A percentile compares a stretch with the other conserved stretches of the same genome.
These are phyloP conservation scores for Parelbella ahira DNA, from an alignment of 2,888 invertebrate genomes.

Conservation along the genomic window DNA sequence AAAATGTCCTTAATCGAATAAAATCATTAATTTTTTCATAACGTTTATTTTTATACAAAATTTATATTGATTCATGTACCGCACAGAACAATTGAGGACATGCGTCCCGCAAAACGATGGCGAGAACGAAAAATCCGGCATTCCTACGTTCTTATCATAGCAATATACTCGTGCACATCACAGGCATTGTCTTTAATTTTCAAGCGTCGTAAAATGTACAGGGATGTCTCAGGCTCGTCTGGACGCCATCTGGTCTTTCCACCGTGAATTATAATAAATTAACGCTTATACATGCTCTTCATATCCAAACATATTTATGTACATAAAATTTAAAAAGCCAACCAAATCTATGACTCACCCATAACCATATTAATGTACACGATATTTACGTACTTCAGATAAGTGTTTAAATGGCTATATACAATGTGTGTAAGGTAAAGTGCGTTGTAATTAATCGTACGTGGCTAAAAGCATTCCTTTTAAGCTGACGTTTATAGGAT, in stretches of 20 bases:
- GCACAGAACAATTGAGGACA: too few relatives aligned
- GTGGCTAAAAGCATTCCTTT: constrained; percentile 22
- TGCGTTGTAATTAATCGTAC: constrained; percentile 23
- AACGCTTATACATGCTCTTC: too few relatives aligned
- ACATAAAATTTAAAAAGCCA: too few relatives aligned
- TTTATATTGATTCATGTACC: too few relatives aligned
- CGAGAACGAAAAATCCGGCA: constrained; percentile 20
- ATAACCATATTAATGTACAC: too few relatives aligned
- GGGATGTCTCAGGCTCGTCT: constrained; percentile 21
- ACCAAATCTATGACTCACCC: too few relatives aligned
- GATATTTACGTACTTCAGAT: too few relatives aligned
- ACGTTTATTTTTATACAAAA: too few relatives aligned
- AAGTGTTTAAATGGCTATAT: not conserved
- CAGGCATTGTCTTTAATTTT: constrained; percentile 56
- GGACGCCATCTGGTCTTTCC: not conserved
- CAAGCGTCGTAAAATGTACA: constrained; percentile 42
- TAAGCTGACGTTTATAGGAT: constrained; percentile 22
- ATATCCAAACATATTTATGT: too few relatives aligned
- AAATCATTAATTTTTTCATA: too few relatives aligned
- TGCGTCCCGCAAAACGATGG: too few relatives aligned
- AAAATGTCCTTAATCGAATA: too few relatives aligned
- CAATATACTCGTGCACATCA: constrained; percentile 61
- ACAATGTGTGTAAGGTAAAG: constrained; percentile 19
- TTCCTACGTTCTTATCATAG: constrained; percentile 30
- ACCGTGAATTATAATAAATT: not conserved